Conservation (phyloP, 2,888 invertebrate genomes). For the Pammene fasciana region DNA sequence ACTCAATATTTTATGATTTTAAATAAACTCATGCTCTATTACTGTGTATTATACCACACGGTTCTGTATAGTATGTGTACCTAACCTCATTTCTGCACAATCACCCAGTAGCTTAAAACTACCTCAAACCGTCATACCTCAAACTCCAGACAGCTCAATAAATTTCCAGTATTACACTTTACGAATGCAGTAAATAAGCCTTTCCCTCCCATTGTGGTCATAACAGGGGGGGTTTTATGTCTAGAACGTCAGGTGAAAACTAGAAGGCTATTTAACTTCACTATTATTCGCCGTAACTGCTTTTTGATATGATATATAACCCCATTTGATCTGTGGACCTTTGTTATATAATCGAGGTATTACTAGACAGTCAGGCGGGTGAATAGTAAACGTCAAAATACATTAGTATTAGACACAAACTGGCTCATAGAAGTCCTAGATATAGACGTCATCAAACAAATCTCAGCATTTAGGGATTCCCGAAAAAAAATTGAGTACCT, state of each 20-base stretch:
- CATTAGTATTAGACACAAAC: not conserved
- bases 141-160: constrained; percentile 25
- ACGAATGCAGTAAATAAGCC: constrained; percentile 18
- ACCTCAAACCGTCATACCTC: constrained; percentile 15
- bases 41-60: too few relatives aligned
- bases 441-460: too few relatives aligned
- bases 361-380: constrained; percentile 7
- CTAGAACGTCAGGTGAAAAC: constrained; percentile 26
- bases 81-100: not conserved
- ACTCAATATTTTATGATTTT: too few relatives aligned
- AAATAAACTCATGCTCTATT: too few relatives aligned
- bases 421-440: not conserved
- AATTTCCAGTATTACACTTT: constrained; percentile 11
- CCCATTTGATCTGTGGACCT: constrained; percentile 11
- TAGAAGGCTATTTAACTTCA: constrained; percentile 19
- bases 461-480: too few relatives aligned
- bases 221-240: constrained; percentile 30
- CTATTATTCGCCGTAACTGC: constrained; percentile 17
- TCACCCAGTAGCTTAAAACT: constrained; percentile 3
- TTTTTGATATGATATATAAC: constrained; percentile 15
- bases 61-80: not conserved
- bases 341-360: constrained; percentile 16
- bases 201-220: constrained; percentile 30
- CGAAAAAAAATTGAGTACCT: too few relatives aligned
- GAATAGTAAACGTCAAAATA: constrained; percentile 8